Base-by-base conservation (phyloP, 1,140 invertebrate genomes). In the Amyelois transitella region DNA sequence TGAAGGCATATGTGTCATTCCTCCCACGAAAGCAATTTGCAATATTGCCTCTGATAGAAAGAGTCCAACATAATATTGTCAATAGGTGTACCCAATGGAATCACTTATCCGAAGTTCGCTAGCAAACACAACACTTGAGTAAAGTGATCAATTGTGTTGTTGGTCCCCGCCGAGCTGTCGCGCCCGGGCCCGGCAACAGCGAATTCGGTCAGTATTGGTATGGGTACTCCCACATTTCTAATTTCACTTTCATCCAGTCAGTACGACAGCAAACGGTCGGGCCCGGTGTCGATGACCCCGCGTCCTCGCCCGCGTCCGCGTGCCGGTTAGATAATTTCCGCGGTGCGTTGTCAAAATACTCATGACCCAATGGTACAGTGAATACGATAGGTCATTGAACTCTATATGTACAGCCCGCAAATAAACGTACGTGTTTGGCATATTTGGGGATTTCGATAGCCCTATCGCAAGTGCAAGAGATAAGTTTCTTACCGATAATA, bases 261-360 rank as follows among this genome's bases (percentile, higher is more conserved):
- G 65, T 64, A 49, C 63, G 60, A 61, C 66, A 66, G 72, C 70
- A 62, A 80, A 73, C 79, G 71, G 79, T 68, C 71, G 66, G 20
- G 8, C 32, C 32, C 63, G 58, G 71, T 59, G 84, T 87, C 81
- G 68, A 72, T 77, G 80, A 73, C 72, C 81, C 68, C 54, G 58
- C 69, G 84, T 85, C 80, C 81, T 85, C 81, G 69, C 66, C 78
- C 80, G 81, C 74, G 68, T 64, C 78, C 77, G 82, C 74, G 81
- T 84, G 81, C 84, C 79, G 81, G 80, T 87, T 87, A 87, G 81
- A 87, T 87, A 87, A 87, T 87, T 86, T 81, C 79, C 81, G 77
- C 75, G 76, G 73, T 79, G 75, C 84, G 79, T 84, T 87, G 84
- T 87, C 84, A 87, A 87, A 87, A 85, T 87, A 87, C 79, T 84